Conservation (phyloP, 1,140 invertebrate species). For the Aphelinus atriplicis region DNA sequence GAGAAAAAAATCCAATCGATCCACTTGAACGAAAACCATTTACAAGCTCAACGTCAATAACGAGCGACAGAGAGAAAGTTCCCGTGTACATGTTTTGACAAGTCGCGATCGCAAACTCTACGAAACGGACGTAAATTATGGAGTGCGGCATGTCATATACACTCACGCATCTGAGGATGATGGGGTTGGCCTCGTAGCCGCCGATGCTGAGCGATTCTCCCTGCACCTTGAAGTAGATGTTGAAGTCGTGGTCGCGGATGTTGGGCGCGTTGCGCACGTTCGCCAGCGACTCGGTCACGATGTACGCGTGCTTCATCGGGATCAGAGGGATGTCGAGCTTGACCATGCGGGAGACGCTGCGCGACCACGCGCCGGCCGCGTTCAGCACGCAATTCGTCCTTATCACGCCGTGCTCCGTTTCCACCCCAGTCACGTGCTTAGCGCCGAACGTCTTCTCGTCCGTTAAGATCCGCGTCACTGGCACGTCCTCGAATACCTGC, state of each 20-base stretch:
- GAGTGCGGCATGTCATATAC: not conserved
- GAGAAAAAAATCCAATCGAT: too few relatives aligned
- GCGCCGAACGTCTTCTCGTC: slow-evolving; percentile 69
- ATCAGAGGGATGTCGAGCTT: slow-evolving; percentile 78
- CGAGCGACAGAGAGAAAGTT: not conserved
- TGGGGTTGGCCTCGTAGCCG: slow-evolving; percentile 89
- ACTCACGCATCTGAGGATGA: slow-evolving; percentile 77
- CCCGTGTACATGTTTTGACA: not conserved
- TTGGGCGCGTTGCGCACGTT: slow-evolving; percentile 80
- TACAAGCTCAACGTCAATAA: not conserved
- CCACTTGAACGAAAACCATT: too few relatives aligned
- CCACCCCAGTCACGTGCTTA: slow-evolving; percentile 78
- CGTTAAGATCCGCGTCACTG: slow-evolving; percentile 75
- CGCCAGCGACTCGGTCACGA: slow-evolving; percentile 81
- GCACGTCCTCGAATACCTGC: slow-evolving; percentile 80
- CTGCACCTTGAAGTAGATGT: slow-evolving; percentile 85
- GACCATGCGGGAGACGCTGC: slow-evolving; percentile 76
- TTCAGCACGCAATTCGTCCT: slow-evolving; percentile 81
- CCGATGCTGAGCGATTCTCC: slow-evolving; percentile 84
- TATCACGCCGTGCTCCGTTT: slow-evolving; percentile 77
- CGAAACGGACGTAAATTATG: too few relatives aligned
- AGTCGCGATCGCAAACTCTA: too few relatives aligned
- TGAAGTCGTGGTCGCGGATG: slow-evolving; percentile 84
- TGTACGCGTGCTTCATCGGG: slow-evolving; percentile 89
- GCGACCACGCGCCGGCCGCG: slow-evolving; percentile 83